These are phyloP conservation scores for Polydrusus cervinus DNA, from an alignment of 2,888 invertebrate genomes.

Conservation along the genomic window DNA sequence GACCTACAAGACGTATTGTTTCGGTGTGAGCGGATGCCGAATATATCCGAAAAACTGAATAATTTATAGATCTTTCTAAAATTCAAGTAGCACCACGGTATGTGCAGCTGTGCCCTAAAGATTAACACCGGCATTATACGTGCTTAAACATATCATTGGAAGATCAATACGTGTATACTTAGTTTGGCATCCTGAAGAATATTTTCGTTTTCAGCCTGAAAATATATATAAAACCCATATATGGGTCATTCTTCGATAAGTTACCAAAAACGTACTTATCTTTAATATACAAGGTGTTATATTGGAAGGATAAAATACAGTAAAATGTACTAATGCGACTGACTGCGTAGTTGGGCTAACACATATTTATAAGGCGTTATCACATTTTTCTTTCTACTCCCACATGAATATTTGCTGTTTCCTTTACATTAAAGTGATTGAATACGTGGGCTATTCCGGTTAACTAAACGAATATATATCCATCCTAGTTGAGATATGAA, in stretches of 20 bases:
- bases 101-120: slow-evolving; percentile 59
- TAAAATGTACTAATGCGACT: too few species aligned
- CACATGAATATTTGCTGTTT: too few species aligned
- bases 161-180: slow-evolving; percentile 61
- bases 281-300: too few species aligned
- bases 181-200: slow-evolving; percentile 29
- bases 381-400: too few species aligned
- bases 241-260: not conserved
- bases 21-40: slow-evolving; percentile 27
- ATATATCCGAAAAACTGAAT: slow-evolving; percentile 36
- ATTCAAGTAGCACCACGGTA: slow-evolving; percentile 40
- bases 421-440: too few species aligned
- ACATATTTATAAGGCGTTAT: too few species aligned
- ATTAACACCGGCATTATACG: slow-evolving; percentile 61
- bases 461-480: too few species aligned
- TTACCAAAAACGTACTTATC: not conserved
- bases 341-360: too few species aligned
- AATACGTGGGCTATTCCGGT: too few species aligned
- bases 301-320: too few species aligned
- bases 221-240: slow-evolving; percentile 14
- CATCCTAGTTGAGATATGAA: too few species aligned
- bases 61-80: slow-evolving; percentile 42
- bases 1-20: slow-evolving; percentile 19
- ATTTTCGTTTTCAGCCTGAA: slow-evolving; percentile 36
- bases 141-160: slow-evolving; percentile 61